These are phyloP conservation scores for Theretra japonica DNA, from an alignment of 2,888 invertebrate species.

Conservation along the genomic window DNA sequence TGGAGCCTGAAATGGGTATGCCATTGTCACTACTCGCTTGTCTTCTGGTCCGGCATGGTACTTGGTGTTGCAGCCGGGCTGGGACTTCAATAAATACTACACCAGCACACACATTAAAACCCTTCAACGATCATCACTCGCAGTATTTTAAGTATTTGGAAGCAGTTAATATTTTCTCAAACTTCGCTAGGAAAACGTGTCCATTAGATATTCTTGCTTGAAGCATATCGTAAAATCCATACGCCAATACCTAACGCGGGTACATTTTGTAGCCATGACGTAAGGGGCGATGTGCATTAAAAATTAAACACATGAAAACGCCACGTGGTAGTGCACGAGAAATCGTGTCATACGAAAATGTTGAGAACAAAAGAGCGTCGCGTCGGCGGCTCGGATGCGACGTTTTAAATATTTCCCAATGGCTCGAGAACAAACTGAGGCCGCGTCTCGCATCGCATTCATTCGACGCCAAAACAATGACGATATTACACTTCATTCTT, in stretches of 20 bases:
- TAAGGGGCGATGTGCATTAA: conserved; percentile 2
- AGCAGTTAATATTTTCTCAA: no score
- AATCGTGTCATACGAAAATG: conserved; percentile 4
- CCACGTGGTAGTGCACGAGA: background rate
- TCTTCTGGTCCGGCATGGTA: no score
- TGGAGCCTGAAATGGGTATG: no score
- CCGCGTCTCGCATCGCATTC: conserved; percentile 36
- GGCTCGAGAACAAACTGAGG: conserved; percentile 17
- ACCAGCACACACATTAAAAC: no score
- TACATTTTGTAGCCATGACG: background rate
- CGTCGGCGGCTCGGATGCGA: background rate
- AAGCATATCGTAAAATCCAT: background rate
- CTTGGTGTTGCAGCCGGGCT: no score
- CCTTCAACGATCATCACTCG: no score
- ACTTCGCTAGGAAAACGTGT: no score
- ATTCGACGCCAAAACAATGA: conserved; percentile 56
- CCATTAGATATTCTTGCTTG: no score
- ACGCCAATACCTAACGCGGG: background rate
- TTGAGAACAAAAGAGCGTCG: conserved; percentile 20
- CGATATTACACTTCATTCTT: conserved; percentile 45
- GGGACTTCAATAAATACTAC: no score
- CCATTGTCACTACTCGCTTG: no score
- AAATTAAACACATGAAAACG: background rate
- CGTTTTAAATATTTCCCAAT: conserved; percentile 27
- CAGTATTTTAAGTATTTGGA: no score